phyloP scores from a whole-genome alignment of 2,888 invertebrate genomes.

The Elegia similella region DNA sequence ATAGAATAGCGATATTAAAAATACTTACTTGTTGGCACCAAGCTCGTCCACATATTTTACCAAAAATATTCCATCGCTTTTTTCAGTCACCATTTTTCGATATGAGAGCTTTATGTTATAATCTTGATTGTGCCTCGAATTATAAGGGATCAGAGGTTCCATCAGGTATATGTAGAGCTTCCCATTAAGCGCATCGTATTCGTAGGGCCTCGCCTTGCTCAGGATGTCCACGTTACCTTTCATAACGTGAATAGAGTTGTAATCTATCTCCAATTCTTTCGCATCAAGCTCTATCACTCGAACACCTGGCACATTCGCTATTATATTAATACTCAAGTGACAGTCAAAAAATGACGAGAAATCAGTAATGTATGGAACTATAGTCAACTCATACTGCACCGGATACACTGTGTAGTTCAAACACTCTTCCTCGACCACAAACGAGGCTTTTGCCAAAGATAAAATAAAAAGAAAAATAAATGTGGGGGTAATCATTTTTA shows the following conservation, averaged over 20 bases:
- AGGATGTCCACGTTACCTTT: conserved; percentile 52
- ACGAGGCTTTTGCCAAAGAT: conserved; percentile 44
- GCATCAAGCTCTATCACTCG: conserved; percentile 60
- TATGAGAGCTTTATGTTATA: conserved; percentile 59
- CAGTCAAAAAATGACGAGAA: conserved; percentile 59
- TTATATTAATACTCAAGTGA: conserved; percentile 61
- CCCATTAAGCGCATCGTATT: conserved; percentile 46
- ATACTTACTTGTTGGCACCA: conserved; percentile 50
- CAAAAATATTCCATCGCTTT: conserved; percentile 55
- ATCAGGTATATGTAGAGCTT: conserved; percentile 59
- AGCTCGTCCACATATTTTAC: conserved; percentile 55
- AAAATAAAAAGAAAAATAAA: conserved; percentile 40
- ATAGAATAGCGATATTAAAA: neutral
- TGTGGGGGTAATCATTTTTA: conserved; percentile 36
- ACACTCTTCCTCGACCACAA: conserved; percentile 63
- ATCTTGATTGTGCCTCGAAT: conserved; percentile 37
- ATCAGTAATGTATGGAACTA: conserved; percentile 54
- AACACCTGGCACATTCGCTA: conserved; percentile 61
- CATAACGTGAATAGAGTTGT: conserved; percentile 51
- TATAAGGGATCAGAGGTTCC: conserved; percentile 53
- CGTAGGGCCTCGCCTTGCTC: conserved; percentile 53
- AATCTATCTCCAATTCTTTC: conserved; percentile 51
- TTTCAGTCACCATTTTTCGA: conserved; percentile 46
- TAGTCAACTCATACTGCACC: conserved; percentile 64
- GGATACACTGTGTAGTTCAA: conserved; percentile 73